Conservation (phyloP, 2,113 vertebrate genomes). For the Coryphaenoides rupestris region DNA sequence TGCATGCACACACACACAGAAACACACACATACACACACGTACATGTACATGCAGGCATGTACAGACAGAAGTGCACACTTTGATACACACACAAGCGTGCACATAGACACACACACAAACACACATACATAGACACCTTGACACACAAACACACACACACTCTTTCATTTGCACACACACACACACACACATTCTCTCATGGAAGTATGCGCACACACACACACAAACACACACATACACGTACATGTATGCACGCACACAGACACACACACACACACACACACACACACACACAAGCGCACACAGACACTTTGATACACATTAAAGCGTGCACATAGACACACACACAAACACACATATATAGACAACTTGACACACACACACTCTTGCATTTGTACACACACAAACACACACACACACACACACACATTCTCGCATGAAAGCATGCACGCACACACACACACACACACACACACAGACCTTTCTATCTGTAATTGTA, state of each 20-base stretch:
- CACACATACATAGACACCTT: too few relatives aligned
- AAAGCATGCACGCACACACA: background rate
- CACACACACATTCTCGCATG: background rate
- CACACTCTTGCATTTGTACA: background rate
- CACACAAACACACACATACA: background rate
- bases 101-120: conserved; percentile 16
- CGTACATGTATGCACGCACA: background rate
- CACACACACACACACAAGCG: conserved; percentile 24
- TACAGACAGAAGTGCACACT: too few relatives aligned
- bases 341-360: background rate
- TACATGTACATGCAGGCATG: background rate
- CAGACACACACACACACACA: conserved; percentile 11
- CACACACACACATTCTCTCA: conserved; percentile 22
- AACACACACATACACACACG: background rate
- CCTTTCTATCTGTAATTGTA: too few relatives aligned
- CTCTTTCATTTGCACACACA: conserved; percentile 12
- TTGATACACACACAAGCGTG: too few relatives aligned
- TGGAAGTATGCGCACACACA: conserved; percentile 4
- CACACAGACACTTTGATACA: conserved; percentile 21
- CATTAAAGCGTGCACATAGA: background rate
- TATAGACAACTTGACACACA: background rate
- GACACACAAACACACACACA: conserved; percentile 32
- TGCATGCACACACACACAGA: too few relatives aligned
- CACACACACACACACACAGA: too few relatives aligned
- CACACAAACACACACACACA: conserved; percentile 3